Evolutionary conservation across 2,888 invertebrate genomes (phyloP).

Genomic region (Eupithecia vulgata): DNA sequence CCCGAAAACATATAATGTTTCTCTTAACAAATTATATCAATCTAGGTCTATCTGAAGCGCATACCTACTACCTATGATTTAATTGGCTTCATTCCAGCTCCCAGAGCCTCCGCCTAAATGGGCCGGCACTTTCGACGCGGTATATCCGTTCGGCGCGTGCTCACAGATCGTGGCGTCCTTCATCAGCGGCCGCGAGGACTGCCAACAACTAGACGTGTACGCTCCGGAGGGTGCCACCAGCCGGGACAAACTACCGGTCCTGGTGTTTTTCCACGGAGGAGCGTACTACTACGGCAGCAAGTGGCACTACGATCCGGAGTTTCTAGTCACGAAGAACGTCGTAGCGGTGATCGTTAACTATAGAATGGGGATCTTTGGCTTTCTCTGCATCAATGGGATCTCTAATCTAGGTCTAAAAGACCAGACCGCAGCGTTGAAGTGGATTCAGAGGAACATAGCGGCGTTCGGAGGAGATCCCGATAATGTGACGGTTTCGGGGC

Average conservation of each 20-base stretch:
- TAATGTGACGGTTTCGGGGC: conserved; percentile 74
- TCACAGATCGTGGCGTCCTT: conserved; percentile 62
- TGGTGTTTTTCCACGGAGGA: conserved; percentile 75
- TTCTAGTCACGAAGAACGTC: conserved; percentile 68
- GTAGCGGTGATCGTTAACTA: conserved; percentile 72
- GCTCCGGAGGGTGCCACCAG: conserved; percentile 54
- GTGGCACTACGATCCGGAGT: conserved; percentile 73
- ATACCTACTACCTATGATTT: not conserved
- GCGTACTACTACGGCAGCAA: conserved; percentile 75
- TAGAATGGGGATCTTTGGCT: conserved; percentile 71
- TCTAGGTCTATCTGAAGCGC: too few species aligned
- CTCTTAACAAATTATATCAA: too few species aligned
- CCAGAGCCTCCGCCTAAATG: conserved; percentile 63
- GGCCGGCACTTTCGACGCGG: conserved; percentile 63
- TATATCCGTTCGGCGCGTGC: conserved; percentile 60
- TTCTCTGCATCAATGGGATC: conserved; percentile 68
- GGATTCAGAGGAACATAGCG: conserved; percentile 71
- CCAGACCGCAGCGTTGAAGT: conserved; percentile 72
- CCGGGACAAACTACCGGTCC: conserved; percentile 60
- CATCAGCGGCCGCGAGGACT: conserved; percentile 67
- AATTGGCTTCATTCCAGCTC: conserved; percentile 53
- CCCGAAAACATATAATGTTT: too few species aligned
- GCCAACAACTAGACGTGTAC: conserved; percentile 70
- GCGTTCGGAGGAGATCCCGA: conserved; percentile 77
- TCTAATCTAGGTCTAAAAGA: conserved; percentile 76